Base-by-base conservation (phyloP, 2,797 vertebrate genomes). In the Philypnodon macrostomus region DNA sequence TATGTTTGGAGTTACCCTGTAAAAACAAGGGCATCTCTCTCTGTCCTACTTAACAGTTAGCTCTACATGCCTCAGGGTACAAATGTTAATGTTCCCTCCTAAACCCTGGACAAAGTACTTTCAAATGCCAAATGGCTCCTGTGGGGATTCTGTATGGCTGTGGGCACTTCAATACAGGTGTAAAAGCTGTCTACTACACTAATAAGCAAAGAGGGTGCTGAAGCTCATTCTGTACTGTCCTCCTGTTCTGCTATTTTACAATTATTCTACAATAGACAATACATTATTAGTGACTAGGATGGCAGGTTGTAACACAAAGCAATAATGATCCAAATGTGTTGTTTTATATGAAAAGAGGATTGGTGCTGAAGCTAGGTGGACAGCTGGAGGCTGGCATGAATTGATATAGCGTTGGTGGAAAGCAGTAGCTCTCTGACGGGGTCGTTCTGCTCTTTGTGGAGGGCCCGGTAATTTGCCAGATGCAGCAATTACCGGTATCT, bases 401-500 rank as follows among this genome's bases (percentile, higher is more conserved):
- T 48, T 49, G 35, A 26, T 50, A 4, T 7, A 31, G 32, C 16
- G 34, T 6, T 47, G 46, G 40, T 33, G 42, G 18, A 51, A 42
- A 26, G 53, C 41, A n/a, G 58, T 55, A 50, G 47, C 72, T 73
- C 63, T 59, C 47, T 74, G 81, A 79, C 77, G 54, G 75, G 75
- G 74, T 70, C 27, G 36, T 60, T 81, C 71, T 50, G 59, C 68
- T 85, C 82, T 85, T 73, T 34, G 75, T 54, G 53, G 70, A 85
- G 84, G 71, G 75, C 77, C 75, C 58, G 24, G 76, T 85, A 86
- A 90, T 89, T 89, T 89, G 74, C 82, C 78, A 85, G 84, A 88
- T 86, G 87, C 83, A 72, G 87, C 85, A 86, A 88, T 90, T 87
- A 89, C 63, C 64, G 75, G 89, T 89, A 83, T 85, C 90, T 87